A percentile compares a stretch with the other conserved stretches of the same genome.
Conservation (phyloP, 2,888 invertebrate genomes). For the Nephrotoma flavescens region DNA sequence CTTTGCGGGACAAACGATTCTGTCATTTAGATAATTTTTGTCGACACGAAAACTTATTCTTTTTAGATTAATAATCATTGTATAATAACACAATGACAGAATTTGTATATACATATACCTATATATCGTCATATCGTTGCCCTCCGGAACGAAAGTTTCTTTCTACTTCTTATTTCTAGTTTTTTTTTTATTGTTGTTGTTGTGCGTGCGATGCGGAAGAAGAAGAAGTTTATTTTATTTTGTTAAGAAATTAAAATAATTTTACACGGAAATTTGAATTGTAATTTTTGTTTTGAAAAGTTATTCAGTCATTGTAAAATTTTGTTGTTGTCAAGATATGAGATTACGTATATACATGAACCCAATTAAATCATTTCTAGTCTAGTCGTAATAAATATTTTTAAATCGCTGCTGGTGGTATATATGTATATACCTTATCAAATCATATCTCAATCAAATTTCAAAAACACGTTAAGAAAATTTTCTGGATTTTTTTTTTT, state of each 20-base stretch:
- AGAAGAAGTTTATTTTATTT: background rate
- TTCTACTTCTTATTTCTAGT: background rate
- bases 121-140: background rate
- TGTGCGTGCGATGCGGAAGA: background rate
- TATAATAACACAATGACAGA: background rate
- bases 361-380: background rate
- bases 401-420: background rate
- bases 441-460: background rate
- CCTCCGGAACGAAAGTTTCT: background rate
- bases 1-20: constrained; percentile 5
- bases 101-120: background rate
- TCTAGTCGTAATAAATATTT: background rate
- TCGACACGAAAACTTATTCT: constrained; percentile 2
- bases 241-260: background rate
- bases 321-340: background rate
- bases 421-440: background rate
- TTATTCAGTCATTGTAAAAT: background rate
- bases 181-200: background rate
- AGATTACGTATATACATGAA: too few species aligned
- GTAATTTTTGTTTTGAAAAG: background rate
- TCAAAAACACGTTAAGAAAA: background rate
- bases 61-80: background rate
- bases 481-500: too few species aligned
- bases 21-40: constrained; percentile 6
- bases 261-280: background rate